These are phyloP conservation scores for Zapus hudsonius DNA, from an alignment of 2,113 vertebrate genomes.

Conservation along the genomic window DNA sequence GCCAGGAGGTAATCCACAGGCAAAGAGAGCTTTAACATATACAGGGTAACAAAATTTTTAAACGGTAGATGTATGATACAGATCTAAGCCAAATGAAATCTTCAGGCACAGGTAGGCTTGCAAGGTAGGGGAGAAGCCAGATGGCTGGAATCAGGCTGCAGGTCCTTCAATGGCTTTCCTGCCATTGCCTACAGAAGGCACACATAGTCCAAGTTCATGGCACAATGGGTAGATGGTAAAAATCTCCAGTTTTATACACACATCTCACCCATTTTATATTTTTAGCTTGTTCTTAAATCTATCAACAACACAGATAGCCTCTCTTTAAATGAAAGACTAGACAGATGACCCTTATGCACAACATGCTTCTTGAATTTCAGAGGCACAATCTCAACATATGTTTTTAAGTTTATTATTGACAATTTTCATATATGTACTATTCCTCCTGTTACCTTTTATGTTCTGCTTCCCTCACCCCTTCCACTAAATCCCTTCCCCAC, in stretches of 20 bases:
- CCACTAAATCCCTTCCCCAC: too few relatives aligned
- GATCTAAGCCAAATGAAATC: neutral
- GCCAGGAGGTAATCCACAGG: neutral
- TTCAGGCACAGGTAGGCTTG: neutral
- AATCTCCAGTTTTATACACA: slow-evolving; percentile 8
- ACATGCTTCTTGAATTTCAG: neutral
- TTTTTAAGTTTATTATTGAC: too few relatives aligned
- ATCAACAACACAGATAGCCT: neutral
- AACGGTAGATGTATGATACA: neutral
- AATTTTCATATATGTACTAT: too few relatives aligned
- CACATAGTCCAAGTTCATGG: neutral
- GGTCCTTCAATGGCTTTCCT: neutral
- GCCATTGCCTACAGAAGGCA: neutral
- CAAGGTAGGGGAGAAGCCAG: neutral
- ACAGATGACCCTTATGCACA: slow-evolving; percentile 38
- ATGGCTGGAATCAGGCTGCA: neutral
- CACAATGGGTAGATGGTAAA: neutral
- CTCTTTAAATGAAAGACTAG: neutral
- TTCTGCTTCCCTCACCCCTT: too few relatives aligned
- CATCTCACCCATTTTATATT: neutral
- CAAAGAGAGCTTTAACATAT: neutral
- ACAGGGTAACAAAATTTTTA: neutral
- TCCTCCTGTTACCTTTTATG: too few relatives aligned
- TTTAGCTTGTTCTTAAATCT: neutral
- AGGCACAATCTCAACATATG: neutral